A percentile compares a stretch with the other conserved stretches of the same genome.
Evolutionary conservation across 1,140 invertebrate species (phyloP).

Genomic region (Eciton burchellii): DNA sequence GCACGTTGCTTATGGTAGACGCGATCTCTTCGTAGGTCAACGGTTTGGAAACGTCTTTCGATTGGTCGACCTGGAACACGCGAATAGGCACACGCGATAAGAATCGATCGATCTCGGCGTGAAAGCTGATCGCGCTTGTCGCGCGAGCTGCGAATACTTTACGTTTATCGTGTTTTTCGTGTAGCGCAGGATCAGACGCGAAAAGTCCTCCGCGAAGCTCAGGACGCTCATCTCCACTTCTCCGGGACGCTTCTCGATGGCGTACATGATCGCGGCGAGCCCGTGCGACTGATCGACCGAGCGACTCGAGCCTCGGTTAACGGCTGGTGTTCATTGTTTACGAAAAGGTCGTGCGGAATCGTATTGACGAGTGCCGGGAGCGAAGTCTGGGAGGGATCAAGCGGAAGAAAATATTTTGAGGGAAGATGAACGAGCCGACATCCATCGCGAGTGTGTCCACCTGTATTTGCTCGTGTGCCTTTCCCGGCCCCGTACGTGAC

Average conservation of each 20-base stretch:
- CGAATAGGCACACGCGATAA: too few relatives aligned
- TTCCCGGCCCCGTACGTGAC: slow-evolving; percentile 18
- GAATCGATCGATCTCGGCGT: too few relatives aligned
- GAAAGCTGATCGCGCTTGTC: too few relatives aligned
- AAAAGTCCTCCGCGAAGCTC: slow-evolving; percentile 43
- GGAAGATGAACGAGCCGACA: slow-evolving; percentile 7
- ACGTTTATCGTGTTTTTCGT: background rate
- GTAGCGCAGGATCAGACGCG: slow-evolving; percentile 23
- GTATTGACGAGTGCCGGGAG: background rate
- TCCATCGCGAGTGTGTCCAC: slow-evolving; percentile 43
- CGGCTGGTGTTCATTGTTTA: slow-evolving; percentile 11
- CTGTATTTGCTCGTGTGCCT: slow-evolving; percentile 28
- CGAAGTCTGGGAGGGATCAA: background rate
- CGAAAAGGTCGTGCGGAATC: background rate
- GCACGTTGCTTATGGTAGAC: background rate
- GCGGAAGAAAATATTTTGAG: background rate
- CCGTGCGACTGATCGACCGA: slow-evolving; percentile 17
- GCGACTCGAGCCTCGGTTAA: slow-evolving; percentile 9
- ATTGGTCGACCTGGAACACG: background rate
- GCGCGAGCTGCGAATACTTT: slow-evolving; percentile 28
- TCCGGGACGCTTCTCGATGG: background rate
- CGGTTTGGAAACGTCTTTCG: background rate
- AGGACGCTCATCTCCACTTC: background rate
- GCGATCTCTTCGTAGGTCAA: slow-evolving; percentile 15
- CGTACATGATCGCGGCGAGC: background rate